A percentile compares a stretch with the other conserved stretches of the same genome.
Conservation (phyloP, 2,888 invertebrate genomes). For the Cabera pusaria region DNA sequence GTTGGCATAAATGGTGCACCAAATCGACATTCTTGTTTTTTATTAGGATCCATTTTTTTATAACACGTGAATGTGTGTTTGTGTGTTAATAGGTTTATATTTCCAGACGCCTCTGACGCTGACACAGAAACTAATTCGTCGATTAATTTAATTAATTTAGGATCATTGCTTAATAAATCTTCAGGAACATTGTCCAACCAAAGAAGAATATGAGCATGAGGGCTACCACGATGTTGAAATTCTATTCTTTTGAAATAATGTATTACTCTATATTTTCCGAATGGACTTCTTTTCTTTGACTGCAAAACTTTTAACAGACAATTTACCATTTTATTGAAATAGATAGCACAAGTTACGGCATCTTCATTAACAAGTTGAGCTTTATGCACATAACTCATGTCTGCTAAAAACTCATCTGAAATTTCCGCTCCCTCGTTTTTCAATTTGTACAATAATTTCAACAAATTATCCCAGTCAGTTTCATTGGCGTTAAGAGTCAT, state of each 20-base stretch:
- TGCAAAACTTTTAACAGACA: slow-evolving; percentile 36
- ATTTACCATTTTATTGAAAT: slow-evolving; percentile 52
- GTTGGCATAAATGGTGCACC: slow-evolving; percentile 45
- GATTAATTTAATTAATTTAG: slow-evolving; percentile 36
- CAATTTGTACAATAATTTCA: slow-evolving; percentile 47
- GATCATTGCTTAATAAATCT: slow-evolving; percentile 9
- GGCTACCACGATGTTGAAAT: slow-evolving; percentile 42
- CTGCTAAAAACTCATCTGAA: slow-evolving; percentile 29
- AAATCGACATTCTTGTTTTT: slow-evolving; percentile 40
- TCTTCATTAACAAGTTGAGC: slow-evolving; percentile 40
- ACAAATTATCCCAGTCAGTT: slow-evolving; percentile 44
- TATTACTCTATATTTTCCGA: slow-evolving; percentile 39
- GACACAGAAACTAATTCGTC: slow-evolving; percentile 41
- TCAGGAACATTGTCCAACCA: slow-evolving; percentile 47
- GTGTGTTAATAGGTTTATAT: slow-evolving; percentile 40
- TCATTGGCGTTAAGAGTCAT: slow-evolving; percentile 58
- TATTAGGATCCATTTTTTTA: slow-evolving; percentile 36
- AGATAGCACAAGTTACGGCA: slow-evolving; percentile 42
- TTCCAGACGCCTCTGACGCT: slow-evolving; percentile 38
- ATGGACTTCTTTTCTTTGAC: slow-evolving; percentile 42
- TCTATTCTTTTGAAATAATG: slow-evolving; percentile 49
- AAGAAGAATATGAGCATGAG: slow-evolving; percentile 45
- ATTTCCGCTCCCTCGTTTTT: slow-evolving; percentile 34
- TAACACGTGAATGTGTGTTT: slow-evolving; percentile 44
- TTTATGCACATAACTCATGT: slow-evolving; percentile 33